phyloP scores from a whole-genome alignment of 2,888 invertebrate genomes.

The Sarcophaga variegata region DNA sequence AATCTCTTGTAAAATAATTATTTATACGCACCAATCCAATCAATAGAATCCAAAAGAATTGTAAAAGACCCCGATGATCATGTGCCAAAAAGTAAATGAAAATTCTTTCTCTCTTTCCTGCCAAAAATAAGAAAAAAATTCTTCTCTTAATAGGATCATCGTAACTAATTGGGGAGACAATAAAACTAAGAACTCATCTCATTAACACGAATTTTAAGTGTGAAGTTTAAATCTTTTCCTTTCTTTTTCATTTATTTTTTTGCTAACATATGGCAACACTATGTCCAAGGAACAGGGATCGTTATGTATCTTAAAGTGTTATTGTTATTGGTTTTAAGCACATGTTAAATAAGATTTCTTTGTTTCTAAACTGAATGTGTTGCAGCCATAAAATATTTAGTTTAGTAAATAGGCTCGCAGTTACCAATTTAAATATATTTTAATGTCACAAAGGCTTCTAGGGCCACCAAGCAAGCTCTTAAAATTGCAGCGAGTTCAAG shows the following conservation, averaged over 20 bases:
- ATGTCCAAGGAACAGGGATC: slow-evolving; percentile 6
- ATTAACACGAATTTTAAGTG: slow-evolving; percentile 72
- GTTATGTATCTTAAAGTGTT: neutral
- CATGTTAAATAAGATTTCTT: neutral
- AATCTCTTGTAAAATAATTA: slow-evolving; percentile 69
- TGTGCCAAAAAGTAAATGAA: slow-evolving; percentile 58
- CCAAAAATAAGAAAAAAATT: neutral
- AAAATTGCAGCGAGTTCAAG: no score
- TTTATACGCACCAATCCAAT: slow-evolving; percentile 38
- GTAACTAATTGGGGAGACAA: slow-evolving; percentile 72
- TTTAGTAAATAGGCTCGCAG: neutral
- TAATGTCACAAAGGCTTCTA: no score
- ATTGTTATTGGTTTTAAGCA: neutral
- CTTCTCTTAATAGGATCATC: slow-evolving; percentile 56
- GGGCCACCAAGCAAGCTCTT: accelerated
- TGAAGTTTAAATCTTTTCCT: slow-evolving; percentile 71
- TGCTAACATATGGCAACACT: slow-evolving; percentile 10
- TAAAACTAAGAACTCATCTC: slow-evolving; percentile 69
- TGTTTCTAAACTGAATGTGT: slow-evolving; percentile 11
- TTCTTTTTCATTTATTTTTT: neutral
- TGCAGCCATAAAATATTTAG: neutral
- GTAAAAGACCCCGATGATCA: slow-evolving; percentile 39
- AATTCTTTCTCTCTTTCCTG: neutral
- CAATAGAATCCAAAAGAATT: slow-evolving; percentile 16
- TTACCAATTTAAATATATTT: no score